Conservation (phyloP, 2,797 vertebrate species). For the Hydrophis major region DNA sequence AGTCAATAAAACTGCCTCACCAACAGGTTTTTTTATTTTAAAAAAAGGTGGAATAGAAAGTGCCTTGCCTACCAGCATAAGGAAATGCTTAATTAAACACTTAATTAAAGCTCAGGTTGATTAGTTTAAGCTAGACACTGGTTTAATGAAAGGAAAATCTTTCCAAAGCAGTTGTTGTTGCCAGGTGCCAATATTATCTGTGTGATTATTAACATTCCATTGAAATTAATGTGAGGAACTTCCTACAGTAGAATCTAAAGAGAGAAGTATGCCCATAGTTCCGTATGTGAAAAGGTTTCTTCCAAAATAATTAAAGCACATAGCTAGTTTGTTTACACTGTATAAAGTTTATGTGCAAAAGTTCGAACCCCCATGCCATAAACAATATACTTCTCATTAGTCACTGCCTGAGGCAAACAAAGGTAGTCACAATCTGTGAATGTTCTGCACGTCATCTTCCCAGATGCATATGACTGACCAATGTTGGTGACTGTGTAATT, state of each 20-base stretch:
- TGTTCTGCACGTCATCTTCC: not conserved
- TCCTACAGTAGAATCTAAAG: not conserved
- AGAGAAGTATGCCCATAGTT: not conserved
- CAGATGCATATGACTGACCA: not conserved
- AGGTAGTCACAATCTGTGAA: not conserved
- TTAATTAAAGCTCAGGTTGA: slow-evolving; percentile 35
- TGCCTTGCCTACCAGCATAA: slow-evolving; percentile 16
- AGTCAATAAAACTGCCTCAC: slow-evolving; percentile 37
- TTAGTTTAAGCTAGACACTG: slow-evolving; percentile 33
- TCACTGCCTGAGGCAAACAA: not conserved
- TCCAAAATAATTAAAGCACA: slow-evolving; percentile 3
- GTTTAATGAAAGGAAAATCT: slow-evolving; percentile 39
- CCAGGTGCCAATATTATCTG: slow-evolving; percentile 23
- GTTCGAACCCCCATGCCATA: not conserved
- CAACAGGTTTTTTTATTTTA: not conserved
- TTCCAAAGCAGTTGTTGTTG: slow-evolving; percentile 40
- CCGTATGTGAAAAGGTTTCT: not conserved
- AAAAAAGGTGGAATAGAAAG: slow-evolving; percentile 34
- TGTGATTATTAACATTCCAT: slow-evolving; percentile 10
- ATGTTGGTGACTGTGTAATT: not conserved
- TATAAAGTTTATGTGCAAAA: not conserved
- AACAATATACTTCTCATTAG: not conserved
- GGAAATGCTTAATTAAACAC: slow-evolving; percentile 46
- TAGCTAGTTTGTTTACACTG: not conserved
- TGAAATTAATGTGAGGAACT: not conserved